phyloP scores from a whole-genome alignment of 2,113 vertebrate genomes.

The Pyxicephalus adspersus region DNA sequence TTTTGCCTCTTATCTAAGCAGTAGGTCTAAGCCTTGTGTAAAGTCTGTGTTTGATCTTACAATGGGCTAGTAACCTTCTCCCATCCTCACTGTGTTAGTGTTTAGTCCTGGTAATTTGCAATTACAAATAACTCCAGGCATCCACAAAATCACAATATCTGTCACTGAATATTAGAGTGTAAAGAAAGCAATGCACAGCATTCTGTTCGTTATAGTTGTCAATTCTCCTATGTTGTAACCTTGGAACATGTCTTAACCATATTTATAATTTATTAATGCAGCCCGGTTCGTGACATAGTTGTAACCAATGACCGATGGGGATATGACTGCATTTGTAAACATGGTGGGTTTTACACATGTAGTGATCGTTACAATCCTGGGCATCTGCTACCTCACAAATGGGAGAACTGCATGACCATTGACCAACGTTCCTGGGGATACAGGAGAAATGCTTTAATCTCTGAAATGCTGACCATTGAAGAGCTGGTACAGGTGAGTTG shows the following conservation, averaged over 20 bases:
- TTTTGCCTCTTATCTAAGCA: too few relatives aligned
- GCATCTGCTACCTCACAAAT: slow-evolving; percentile 87
- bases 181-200: background rate
- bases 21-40: too few relatives aligned
- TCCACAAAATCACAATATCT: too few relatives aligned
- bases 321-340: slow-evolving; percentile 78
- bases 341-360: slow-evolving; percentile 93
- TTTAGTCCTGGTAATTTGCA: too few relatives aligned
- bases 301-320: slow-evolving; percentile 98
- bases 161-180: too few relatives aligned
- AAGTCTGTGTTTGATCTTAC: too few relatives aligned
- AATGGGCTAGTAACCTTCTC: too few relatives aligned
- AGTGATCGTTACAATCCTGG: slow-evolving; percentile 87
- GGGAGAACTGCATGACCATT: slow-evolving; percentile 96
- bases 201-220: background rate
- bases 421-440: slow-evolving; percentile 90
- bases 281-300: slow-evolving; percentile 86
- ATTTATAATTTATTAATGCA: slow-evolving; percentile 60
- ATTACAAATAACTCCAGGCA: too few relatives aligned
- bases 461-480: slow-evolving; percentile 80
- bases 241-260: background rate
- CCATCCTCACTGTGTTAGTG: too few relatives aligned
- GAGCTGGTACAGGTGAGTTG: slow-evolving; percentile 78
- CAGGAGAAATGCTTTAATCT: slow-evolving; percentile 80
- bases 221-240: background rate